Percentiles rank a stretch among this genome's conserved stretches.
Evolutionary conservation across 1,140 invertebrate genomes (phyloP).

Genomic region (Ladona fulva): DNA sequence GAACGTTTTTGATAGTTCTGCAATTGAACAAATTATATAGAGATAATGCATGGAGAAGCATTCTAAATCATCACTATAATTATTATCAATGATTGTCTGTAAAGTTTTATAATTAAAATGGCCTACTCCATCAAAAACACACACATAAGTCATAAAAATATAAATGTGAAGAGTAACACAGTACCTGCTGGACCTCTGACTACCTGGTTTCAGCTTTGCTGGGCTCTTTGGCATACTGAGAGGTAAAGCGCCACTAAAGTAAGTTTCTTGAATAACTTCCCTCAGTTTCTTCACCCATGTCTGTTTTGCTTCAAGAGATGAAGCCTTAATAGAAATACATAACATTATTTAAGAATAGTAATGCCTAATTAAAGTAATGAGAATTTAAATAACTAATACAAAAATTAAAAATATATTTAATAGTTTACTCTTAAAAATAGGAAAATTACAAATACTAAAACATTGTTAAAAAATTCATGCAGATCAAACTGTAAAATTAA

Average conservation of each 20-base stretch:
- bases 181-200: constrained; percentile 69
- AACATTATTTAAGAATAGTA: constrained; percentile 8
- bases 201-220: constrained; percentile 62
- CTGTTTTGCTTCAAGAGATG: constrained; percentile 84
- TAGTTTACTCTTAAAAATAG: background rate
- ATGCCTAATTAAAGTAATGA: background rate
- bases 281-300: constrained; percentile 90
- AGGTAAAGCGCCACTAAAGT: constrained; percentile 69
- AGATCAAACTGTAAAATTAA: background rate
- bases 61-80: no score
- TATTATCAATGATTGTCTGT: no score
- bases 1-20: no score
- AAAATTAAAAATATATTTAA: background rate
- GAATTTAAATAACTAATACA: no score
- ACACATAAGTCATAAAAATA: background rate
- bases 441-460: no score
- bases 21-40: no score
- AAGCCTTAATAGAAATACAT: constrained; percentile 43
- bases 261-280: constrained; percentile 93
- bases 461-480: no score
- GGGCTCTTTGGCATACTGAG: constrained; percentile 69
- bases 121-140: no score
- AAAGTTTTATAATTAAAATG: no score
- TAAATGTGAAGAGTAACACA: constrained; percentile 9
- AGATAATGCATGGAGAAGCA: no score